Base-by-base conservation (phyloP, 2,797 vertebrate species). In the Tenualosa ilisha region DNA sequence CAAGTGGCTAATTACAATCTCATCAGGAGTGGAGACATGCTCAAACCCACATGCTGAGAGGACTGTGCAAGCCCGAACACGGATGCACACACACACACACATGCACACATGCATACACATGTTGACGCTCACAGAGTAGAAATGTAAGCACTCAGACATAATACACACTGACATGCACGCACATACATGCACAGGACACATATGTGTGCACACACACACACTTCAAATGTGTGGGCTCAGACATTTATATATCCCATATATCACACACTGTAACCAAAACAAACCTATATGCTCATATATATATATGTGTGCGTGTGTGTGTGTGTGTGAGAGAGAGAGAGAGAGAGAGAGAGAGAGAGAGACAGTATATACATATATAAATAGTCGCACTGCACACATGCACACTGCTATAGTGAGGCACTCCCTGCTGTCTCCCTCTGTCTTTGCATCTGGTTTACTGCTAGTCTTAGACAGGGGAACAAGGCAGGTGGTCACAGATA, bases 391-490 rank as follows among this genome's bases (percentile, higher is more conserved):
- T 54, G 24, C 24, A 68, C 24, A 13, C 63, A 68, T 24, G 12
- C 63, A 68, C 63, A 68, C 63, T 12, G 50, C 8, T 11, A 68
- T 22, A 68, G 53, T 15, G 53, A 54, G 53, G 49, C 13, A 12
- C 15, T 68, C 22, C 31, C 8, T 68, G 24, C 65, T 68, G 24
- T 37, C 63, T 37, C 31, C 31, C 31, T 31, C 31, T 31, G 31
- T 31, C 31, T 31, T 37, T 37, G 7, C 31, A 11, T 37, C 6
- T 31, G 24, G 37, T 24, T 68, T 68, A 13, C 22, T 31, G 24
- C 87, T 83, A 83, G 81, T 81, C 81, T 11, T 24, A 81, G 61
- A 72, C 46, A 68, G 83, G 54, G 86, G 81, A 86, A 84, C 49
- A 83, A 84, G 49, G 26, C 56, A 51, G 84, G 51, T 84, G 81